Conservation (phyloP, 2,113 vertebrate genomes). For the Cyanocitta stelleri region DNA sequence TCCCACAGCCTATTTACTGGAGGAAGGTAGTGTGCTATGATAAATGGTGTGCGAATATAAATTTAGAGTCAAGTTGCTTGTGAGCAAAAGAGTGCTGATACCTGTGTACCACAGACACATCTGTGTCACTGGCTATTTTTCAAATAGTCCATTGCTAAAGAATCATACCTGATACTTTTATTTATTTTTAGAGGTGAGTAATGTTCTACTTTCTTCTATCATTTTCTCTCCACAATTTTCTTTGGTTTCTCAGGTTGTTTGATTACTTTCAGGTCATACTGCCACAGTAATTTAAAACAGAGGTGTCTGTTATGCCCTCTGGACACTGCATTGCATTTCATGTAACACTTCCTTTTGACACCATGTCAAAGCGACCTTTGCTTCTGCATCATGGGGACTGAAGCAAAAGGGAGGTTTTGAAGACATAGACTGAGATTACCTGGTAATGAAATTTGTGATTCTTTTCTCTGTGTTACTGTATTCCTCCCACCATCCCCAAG, state of each 20-base stretch:
- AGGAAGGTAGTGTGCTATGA: neutral
- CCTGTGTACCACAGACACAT: neutral
- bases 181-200: neutral
- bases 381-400: neutral
- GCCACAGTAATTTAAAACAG: neutral
- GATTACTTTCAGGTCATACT: neutral
- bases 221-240: neutral
- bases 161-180: neutral
- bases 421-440: neutral
- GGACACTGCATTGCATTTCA: neutral
- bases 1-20: neutral
- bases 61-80: neutral
- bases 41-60: neutral
- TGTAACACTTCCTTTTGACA: neutral
- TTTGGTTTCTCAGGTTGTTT: neutral
- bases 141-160: neutral
- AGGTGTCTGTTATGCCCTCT: neutral
- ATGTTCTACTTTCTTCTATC: neutral
- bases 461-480: neutral
- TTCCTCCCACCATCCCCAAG: neutral
- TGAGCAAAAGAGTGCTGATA: neutral
- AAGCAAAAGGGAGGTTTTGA: neutral
- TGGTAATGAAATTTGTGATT: neutral
- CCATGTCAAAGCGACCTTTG: neutral
- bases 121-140: neutral